Conservation (phyloP, 2,113 vertebrate genomes). For the Pseudorhombus dupliciocellatus region DNA sequence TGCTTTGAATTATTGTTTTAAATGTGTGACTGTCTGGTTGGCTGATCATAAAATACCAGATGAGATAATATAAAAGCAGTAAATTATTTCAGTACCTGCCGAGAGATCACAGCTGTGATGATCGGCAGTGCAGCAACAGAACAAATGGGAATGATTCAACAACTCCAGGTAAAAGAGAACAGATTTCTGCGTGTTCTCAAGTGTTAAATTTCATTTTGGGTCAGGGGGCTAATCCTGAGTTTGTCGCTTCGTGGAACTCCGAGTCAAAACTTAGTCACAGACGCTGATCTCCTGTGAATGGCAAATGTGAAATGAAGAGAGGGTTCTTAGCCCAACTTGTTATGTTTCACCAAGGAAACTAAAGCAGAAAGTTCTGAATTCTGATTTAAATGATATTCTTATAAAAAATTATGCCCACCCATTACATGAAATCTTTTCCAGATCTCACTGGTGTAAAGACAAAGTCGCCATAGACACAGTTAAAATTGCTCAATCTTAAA, state of each 20-base stretch:
- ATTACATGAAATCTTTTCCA: background rate
- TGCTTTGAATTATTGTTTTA: background rate
- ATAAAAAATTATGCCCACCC: background rate
- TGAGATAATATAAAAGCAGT: background rate
- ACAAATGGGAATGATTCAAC: slow-evolving; percentile 13
- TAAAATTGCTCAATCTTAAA: background rate
- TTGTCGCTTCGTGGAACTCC: slow-evolving; percentile 23
- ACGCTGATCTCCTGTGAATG: slow-evolving; percentile 3
- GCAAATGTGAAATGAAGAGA: slow-evolving; percentile 16
- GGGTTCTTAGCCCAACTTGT: background rate
- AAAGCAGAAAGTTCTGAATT: background rate
- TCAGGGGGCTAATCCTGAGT: slow-evolving; percentile 32
- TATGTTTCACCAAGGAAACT: background rate
- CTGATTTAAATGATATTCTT: background rate
- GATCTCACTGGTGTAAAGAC: slow-evolving; percentile 8
- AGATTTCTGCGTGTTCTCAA: slow-evolving; percentile 16
- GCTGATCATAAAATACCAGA: background rate
- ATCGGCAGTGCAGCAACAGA: slow-evolving; percentile 8
- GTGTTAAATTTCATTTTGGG: slow-evolving; percentile 20
- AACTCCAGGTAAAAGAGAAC: slow-evolving; percentile 6
- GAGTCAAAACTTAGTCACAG: slow-evolving; percentile 16
- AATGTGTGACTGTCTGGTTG: background rate
- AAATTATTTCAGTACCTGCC: background rate
- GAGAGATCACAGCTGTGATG: background rate
- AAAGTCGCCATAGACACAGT: background rate